Evolutionary conservation across 92 coral and sea anemone genomes (phyloP), one percentile per base, ranked within the genome.

Genomic region (Parazoanthus swiftii): DNA sequence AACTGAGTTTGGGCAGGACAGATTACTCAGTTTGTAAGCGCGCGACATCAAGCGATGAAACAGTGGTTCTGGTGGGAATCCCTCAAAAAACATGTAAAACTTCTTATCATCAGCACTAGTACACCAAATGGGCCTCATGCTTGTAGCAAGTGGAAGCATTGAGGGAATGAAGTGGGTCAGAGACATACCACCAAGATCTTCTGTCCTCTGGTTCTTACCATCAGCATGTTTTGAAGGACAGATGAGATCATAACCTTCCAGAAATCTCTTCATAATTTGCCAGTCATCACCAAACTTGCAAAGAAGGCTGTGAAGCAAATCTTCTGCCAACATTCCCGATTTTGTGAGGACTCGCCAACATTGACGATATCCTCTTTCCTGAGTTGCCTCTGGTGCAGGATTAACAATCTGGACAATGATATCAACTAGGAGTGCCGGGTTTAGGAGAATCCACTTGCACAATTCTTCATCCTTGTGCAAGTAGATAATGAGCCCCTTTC

Each of bases 151-250:
- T 33, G 94, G 94, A 15, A 92, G 80, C 81, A 92, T 5, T 5
- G 94, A 92, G 2, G 94, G 94, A 20, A 92, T 90, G 82, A 92
- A 92, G 86, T 92, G 92, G 26, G 92, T 83, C 66, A 88, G 26
- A 23, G 70, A 63, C 26, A 63, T 23, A 63, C 2, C 7, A 63
- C 8, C 56, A 35, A 35, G 4, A 33, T 54, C 70, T 5, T 14
- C 38, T 21, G 4, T 10, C 14, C 85, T 80, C n/a, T 5, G 25
- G 42, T 58, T 80, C 16, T 56, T 4, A 63, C 8, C 2, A 2
- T 63, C 25, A 63, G 43, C 50, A 85, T 88, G 73, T 33, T 74
- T 35, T 72, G 88, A 63, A 1, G 91, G 93, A 36, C 93, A 91
- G 65, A 91, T 89, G 56, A 92, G 88, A 58, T 90, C 93, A 72